Evolutionary conservation across 1,140 invertebrate genomes (phyloP), one percentile per base, ranked within the genome.

Genomic region (Bilobella aurantiaca): DNA sequence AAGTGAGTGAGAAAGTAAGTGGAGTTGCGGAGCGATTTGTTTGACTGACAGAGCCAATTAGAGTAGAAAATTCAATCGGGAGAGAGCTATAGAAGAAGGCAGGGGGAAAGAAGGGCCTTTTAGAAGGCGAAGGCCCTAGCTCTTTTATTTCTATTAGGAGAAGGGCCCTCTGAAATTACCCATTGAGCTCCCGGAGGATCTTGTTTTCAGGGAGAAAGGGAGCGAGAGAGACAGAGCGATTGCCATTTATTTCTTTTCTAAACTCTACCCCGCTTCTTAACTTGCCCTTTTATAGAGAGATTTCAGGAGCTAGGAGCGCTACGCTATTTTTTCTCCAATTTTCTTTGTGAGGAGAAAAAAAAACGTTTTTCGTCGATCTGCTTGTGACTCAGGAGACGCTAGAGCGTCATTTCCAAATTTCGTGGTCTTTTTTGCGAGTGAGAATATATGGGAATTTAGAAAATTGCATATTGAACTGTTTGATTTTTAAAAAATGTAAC

Each of bases 41-140:
- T 74, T 74, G 73, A 74, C 61, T 74, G 73, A 74, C 73, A 74
- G 70, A 73, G 71, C 71, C 73, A 74, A 74, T 74, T 74, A 74
- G 73, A 73, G 70, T 73, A 71, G 73, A 74, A 74, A 74, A 74
- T 74, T 74, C 73, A 74, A 74, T 74, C 73, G 68, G 66, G 66
- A 42, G 34, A 8, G 34, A 42, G 49, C 49, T 53, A 3, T 42
- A n/a, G n/a, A n/a, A n/a, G n/a, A n/a, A n/a, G n/a, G n/a, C n/a
- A n/a, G n/a, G n/a, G n/a, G n/a, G n/a, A n/a, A n/a, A n/a, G n/a
- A n/a, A n/a, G n/a, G n/a, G n/a, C n/a, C n/a, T n/a, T n/a, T n/a
- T n/a, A n/a, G n/a, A n/a, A n/a, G n/a, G n/a, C n/a, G n/a, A n/a
- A n/a, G n/a, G n/a, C n/a, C n/a, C n/a, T n/a, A n/a, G n/a, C n/a